Conservation (phyloP, 2,888 invertebrate genomes). For the Dichetophora obliterata region DNA sequence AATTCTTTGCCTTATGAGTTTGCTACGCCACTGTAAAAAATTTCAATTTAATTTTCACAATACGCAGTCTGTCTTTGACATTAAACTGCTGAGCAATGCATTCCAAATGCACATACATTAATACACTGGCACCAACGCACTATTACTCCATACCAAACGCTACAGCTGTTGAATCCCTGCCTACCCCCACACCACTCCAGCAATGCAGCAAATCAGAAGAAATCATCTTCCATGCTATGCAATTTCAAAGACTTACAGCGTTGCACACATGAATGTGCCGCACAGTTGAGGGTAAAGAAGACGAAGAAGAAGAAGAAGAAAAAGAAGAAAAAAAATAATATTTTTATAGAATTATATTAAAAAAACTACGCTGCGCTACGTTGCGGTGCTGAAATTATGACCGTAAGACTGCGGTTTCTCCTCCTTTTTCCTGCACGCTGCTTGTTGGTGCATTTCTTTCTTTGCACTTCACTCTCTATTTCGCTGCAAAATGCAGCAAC, state of each 20-base stretch:
- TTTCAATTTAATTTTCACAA: not conserved
- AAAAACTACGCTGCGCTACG: not conserved
- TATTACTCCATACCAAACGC: not conserved
- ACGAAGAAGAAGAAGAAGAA: not conserved
- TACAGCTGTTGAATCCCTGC: not conserved
- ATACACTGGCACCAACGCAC: not conserved
- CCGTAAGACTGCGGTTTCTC: not conserved
- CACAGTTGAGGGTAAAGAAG: not conserved
- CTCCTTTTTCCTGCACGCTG: conserved; percentile 5
- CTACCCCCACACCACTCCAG: not conserved
- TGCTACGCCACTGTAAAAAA: not conserved
- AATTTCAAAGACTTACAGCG: not conserved
- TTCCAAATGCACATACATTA: not conserved
- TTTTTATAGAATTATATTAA: not conserved
- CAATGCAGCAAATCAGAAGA: conserved; percentile 17
- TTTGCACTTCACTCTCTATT: conserved; percentile 23
- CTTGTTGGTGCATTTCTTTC: not conserved
- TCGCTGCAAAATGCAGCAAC: not conserved
- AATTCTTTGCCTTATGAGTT: too few species aligned
- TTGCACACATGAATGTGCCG: not conserved
- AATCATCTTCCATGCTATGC: conserved; percentile 21
- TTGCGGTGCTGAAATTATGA: not conserved
- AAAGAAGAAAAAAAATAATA: not conserved
- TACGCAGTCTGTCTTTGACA: not conserved
- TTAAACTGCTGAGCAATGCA: conserved; percentile 3